Base-by-base conservation (phyloP, 2,888 invertebrate species). In the Trichopria drosophilae region DNA sequence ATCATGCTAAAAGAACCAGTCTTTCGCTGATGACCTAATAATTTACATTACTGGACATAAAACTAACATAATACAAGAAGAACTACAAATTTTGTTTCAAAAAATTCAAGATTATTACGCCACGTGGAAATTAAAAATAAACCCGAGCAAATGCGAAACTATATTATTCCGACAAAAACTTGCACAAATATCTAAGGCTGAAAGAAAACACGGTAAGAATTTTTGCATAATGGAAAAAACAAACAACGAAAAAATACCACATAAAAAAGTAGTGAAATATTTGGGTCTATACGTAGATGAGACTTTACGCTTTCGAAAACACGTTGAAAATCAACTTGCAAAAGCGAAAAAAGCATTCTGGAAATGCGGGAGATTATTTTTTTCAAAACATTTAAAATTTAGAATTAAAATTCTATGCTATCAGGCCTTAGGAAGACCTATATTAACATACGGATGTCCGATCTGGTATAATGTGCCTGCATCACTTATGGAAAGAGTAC, bases 391-490 rank as follows among this genome's bases (percentile, higher is more conserved):
- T 16, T 15, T 40, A n/a, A 31, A 6, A 12, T 7, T 6, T 10
- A 40, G 41, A 40, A 16, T 28, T 6, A 40, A 40, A 29, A 16
- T 40, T 10, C 7, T 40, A 6, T 29, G 23, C 28, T 40, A 40
- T 16, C 41, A 12, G 6, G 6, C 15, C 6, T 15, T 40, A 6
- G 15, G 31, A 6, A 7, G 41, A n/a, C 28, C 41, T 6, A n/a
- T 40, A 6, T 9, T 40, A 40, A 40, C 41, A 13, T 40, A 40
- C 15, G 41, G n/a, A 7, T 6, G n/a, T 28, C 41, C 41, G 6
- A 31, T 29, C n/a, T 40, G 41, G 41, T 40, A 13, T 13, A 58
- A 53, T 9, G 44, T 61, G 1, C 26, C 35, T 9, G 51, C 57
- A 1, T 16, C 26, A 7, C 7, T 10, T 9, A 40, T 40, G 41